Evolutionary conservation across 2,113 vertebrate species (phyloP), one percentile per base, ranked within the genome.

Genomic region (Calyptomena viridis): DNA sequence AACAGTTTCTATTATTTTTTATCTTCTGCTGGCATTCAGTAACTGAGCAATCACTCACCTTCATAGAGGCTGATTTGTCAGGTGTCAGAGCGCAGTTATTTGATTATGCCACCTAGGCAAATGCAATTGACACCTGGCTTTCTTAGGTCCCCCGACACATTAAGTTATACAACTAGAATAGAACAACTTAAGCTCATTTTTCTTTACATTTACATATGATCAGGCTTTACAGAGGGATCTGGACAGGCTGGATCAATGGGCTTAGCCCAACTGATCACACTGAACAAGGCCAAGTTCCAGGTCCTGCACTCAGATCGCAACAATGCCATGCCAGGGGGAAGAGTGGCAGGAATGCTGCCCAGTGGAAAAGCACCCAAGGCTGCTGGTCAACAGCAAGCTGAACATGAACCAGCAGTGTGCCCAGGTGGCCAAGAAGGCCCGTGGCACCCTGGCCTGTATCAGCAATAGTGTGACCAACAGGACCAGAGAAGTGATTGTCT

Each of bases 1-100:
- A 93, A 93, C 73, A 63, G 40, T 25, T 73, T 53, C 76, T 68
- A 55, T 84, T 84, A 22, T 95, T 90, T 87, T 92, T 93, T 94
- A 81, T 91, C 93, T 96, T 47, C 66, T 10, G 6, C 20, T 76
- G 72, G 20, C 71, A 87, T 88, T 83, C 56, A 79, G 52, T 77
- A 44, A 91, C 79, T 16, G 35, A 79, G 92, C 37, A 76, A 87
- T 80, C 40, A 53, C 47, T 88, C 88, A 67, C 24, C 6, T n/a
- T 55, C 40, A 16, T 2, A 0, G 27, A 31, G 40, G 63, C 58
- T 75, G 42, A 68, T 94, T 84, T 91, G 9, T 58, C 74, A 89
- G 66, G 33, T 66, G 30, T 72, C 49, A 60, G 47, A 55, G 72
- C 10, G 56, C 31, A 85, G 46, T 74, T 75, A 50, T 42, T 83